Evolutionary conservation across 2,888 invertebrate genomes (phyloP).

Genomic region (Drosophila austrosaltans): DNA sequence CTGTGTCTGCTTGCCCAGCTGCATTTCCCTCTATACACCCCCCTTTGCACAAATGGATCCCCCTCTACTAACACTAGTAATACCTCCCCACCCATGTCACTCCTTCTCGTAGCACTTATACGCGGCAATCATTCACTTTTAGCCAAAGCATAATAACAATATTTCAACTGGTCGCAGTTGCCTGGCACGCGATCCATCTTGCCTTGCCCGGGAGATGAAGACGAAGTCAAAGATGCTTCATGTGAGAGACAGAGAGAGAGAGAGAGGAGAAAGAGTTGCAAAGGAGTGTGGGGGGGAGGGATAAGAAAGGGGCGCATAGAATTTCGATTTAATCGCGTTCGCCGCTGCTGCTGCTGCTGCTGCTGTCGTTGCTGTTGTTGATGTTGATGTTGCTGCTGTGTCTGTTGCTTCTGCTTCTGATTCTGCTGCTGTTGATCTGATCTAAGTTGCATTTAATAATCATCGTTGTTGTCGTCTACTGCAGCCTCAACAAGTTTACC

Average conservation of each 20-base stretch:
- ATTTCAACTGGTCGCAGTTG: constrained; percentile 76
- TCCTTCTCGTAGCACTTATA: constrained; percentile 8
- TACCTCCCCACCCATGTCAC: constrained; percentile 4
- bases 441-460: constrained; percentile 78
- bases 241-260: background rate
- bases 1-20: constrained; percentile 25
- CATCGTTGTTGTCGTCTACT: constrained; percentile 57
- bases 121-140: constrained; percentile 75
- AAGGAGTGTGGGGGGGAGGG: background rate
- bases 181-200: constrained; percentile 79
- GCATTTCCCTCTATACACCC: constrained; percentile 15
- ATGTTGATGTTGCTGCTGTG: constrained; percentile 20
- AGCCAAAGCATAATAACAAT: constrained; percentile 77
- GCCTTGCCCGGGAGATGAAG: constrained; percentile 25
- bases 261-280: constrained; percentile 10
- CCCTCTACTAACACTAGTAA: background rate
- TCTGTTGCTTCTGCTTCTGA: constrained; percentile 35
- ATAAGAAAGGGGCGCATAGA: constrained; percentile 64
- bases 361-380: constrained; percentile 34
- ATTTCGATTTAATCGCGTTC: constrained; percentile 77
- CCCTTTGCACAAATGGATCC: too few species aligned
- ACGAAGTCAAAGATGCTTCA: constrained; percentile 14
- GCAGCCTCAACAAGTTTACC: constrained; percentile 62
- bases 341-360: constrained; percentile 46
- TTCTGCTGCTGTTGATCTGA: constrained; percentile 63